phyloP scores from a whole-genome alignment of 2,797 vertebrate genomes.

The Mormyrops boulengeri region DNA sequence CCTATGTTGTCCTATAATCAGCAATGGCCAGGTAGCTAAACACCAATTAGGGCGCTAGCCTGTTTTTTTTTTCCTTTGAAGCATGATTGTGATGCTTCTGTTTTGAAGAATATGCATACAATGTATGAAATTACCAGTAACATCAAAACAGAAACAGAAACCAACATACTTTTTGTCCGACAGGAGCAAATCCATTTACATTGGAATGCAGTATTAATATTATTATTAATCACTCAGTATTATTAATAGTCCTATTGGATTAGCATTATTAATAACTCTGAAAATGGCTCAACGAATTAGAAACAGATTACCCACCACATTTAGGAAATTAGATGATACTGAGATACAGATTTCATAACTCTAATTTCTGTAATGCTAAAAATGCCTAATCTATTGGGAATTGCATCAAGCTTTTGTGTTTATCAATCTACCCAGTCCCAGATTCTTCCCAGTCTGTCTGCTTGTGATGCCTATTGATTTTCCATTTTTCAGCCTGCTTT shows the following conservation, averaged over 20 bases:
- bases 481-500: not conserved
- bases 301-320: not conserved
- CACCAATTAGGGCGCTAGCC: not conserved
- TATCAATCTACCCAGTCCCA: not conserved
- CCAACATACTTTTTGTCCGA: not conserved
- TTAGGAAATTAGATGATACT: not conserved
- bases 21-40: not conserved
- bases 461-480: not conserved
- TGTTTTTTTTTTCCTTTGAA: not conserved
- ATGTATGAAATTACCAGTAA: not conserved
- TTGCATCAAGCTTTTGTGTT: not conserved
- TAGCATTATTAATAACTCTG: not conserved
- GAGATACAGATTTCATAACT: not conserved
- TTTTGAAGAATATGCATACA: not conserved
- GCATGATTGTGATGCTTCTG: not conserved
- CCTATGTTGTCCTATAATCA: not conserved
- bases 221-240: not conserved
- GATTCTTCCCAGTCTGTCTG: not conserved
- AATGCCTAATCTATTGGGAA: not conserved
- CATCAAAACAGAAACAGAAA: not conserved
- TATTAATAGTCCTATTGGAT: not conserved
- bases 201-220: not conserved
- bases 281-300: conserved; percentile 2
- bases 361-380: not conserved
- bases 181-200: not conserved